A percentile compares a stretch with the other conserved stretches of the same genome.
Conservation (phyloP, 2,888 invertebrate genomes). For the Euplexia lucipara region DNA sequence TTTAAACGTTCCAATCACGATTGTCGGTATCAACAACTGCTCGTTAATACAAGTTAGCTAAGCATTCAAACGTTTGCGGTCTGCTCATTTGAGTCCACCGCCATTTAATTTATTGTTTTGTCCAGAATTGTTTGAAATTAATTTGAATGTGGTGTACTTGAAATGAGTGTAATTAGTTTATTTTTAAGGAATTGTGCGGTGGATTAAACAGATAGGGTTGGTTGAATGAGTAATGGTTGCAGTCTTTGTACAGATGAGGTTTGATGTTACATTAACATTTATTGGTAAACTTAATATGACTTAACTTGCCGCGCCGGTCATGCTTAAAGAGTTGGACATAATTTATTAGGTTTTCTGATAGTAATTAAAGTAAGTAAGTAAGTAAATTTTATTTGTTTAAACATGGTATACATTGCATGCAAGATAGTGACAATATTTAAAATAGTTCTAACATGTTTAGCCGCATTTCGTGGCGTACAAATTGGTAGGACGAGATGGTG, state of each 20-base stretch:
- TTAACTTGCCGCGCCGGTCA: too few relatives aligned
- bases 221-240: constrained; percentile 12
- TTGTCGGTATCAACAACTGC: constrained; percentile 18
- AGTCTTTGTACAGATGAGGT: background rate
- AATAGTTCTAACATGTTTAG: too few relatives aligned
- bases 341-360: too few relatives aligned
- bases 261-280: background rate
- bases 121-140: constrained; percentile 48
- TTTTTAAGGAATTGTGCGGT: constrained; percentile 21
- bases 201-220: background rate
- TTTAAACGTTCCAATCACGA: constrained; percentile 29
- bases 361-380: too few relatives aligned
- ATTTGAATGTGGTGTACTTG: constrained; percentile 40
- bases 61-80: constrained; percentile 56
- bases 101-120: constrained; percentile 48
- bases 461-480: too few relatives aligned
- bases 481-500: too few relatives aligned
- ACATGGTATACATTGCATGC: too few relatives aligned
- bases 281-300: too few relatives aligned
- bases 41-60: constrained; percentile 49
- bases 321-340: too few relatives aligned
- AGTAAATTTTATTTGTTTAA: too few relatives aligned
- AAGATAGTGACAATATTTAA: too few relatives aligned
- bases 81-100: constrained; percentile 37
- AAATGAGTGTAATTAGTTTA: constrained; percentile 34